A percentile compares a stretch with the other conserved stretches of the same genome.
These are phyloP conservation scores for Petrolisthes manimaculis DNA, from an alignment of 2,888 invertebrate species.

Conservation along the genomic window DNA sequence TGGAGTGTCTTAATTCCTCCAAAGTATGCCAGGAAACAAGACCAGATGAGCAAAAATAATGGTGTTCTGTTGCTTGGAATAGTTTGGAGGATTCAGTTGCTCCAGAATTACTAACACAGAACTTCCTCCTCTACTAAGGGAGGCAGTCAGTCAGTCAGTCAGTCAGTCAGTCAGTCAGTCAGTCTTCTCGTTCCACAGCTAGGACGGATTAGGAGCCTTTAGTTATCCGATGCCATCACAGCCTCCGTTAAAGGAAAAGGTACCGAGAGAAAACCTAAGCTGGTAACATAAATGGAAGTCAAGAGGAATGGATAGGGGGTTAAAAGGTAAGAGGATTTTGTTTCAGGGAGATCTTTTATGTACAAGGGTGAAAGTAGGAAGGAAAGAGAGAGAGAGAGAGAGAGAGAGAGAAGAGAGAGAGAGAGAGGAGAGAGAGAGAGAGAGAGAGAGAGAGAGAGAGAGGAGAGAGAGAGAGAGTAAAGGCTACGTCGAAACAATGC, in stretches of 20 bases:
- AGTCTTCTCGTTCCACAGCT: no score
- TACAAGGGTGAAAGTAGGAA: not conserved
- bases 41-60: no score
- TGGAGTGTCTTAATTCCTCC: no score
- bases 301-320: not conserved
- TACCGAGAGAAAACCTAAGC: not conserved
- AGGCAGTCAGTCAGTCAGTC: no score
- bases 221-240: no score
- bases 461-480: constrained; percentile 21
- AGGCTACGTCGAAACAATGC: constrained; percentile 16
- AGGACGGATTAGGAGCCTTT: no score
- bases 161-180: no score
- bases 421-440: constrained; percentile 21
- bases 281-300: not conserved
- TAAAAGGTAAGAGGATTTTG: not conserved
- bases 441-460: constrained; percentile 31
- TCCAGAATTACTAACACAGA: no score
- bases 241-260: not conserved
- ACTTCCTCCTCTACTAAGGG: no score
- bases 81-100: no score
- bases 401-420: not conserved
- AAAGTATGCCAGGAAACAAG: no score
- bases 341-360: not conserved
- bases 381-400: not conserved
- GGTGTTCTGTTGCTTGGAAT: no score